Evolutionary conservation across 2,888 invertebrate species (phyloP).

Genomic region (Megamerina dolium): DNA sequence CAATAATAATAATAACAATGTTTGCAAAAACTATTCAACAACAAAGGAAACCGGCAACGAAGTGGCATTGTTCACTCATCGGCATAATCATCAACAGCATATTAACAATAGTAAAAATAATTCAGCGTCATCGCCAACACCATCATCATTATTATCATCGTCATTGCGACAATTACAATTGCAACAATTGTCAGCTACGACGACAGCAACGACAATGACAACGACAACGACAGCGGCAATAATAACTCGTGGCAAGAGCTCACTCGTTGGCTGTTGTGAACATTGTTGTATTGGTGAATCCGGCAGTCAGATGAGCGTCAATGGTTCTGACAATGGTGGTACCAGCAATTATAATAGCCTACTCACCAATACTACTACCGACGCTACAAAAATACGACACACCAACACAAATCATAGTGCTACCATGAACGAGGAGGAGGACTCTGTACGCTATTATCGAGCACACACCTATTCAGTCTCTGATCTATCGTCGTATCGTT

Average conservation of each 20-base stretch:
- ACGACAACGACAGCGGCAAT: slow-evolving; percentile 9
- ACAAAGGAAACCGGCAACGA: too few species aligned
- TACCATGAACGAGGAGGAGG: slow-evolving; percentile 14
- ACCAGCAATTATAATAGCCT: too few species aligned
- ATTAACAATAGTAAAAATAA: too few species aligned
- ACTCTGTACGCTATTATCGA: slow-evolving; percentile 32
- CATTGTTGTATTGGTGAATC: slow-evolving; percentile 40
- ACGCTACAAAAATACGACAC: too few species aligned
- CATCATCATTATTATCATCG: too few species aligned
- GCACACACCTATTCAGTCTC: slow-evolving; percentile 41
- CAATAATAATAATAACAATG: too few species aligned
- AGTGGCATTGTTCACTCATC: too few species aligned
- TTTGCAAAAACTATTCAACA: too few species aligned
- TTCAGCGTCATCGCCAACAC: too few species aligned
- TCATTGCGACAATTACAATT: slow-evolving; percentile 2
- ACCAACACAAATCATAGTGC: slow-evolving; percentile 17
- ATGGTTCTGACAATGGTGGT: too few species aligned
- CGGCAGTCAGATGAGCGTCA: slow-evolving; percentile 15
- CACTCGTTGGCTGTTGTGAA: slow-evolving; percentile 35
- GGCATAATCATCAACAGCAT: too few species aligned
- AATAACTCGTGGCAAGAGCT: slow-evolving; percentile 26
- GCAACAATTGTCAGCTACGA: slow-evolving; percentile 4
- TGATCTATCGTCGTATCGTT: slow-evolving; percentile 44
- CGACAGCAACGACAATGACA: slow-evolving; percentile 2
- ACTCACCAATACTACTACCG: too few species aligned